Percentiles rank a stretch among this genome's conserved stretches.
Evolutionary conservation across 2,113 vertebrate species (phyloP).

Genomic region (Lepus americanus): DNA sequence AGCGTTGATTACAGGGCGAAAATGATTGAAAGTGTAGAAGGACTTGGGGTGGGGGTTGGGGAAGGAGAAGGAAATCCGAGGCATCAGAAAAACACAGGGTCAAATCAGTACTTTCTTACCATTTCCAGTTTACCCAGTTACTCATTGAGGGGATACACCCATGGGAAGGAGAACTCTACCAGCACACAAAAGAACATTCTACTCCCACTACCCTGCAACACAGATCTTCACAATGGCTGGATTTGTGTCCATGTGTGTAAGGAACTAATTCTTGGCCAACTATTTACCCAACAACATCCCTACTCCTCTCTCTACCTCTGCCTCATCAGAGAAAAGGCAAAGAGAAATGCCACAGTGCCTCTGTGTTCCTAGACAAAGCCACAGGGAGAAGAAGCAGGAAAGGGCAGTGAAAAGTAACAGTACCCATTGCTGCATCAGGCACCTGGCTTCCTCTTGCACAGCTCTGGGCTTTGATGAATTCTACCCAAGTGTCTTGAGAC

Average conservation of each 20-base stretch:
- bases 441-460: background rate
- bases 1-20: background rate
- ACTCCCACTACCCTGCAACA: background rate
- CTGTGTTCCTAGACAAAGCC: background rate
- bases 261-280: background rate
- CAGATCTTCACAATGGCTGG: background rate
- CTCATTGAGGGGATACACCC: rapidly evolving
- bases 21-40: background rate
- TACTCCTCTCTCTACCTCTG: background rate
- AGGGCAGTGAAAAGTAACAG: background rate
- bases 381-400: background rate
- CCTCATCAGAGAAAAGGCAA: background rate
- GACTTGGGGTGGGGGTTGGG: background rate
- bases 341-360: background rate
- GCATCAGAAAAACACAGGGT: background rate
- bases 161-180: background rate
- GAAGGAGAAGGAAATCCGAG: background rate
- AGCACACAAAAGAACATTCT: background rate
- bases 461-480: background rate
- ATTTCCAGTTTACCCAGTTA: background rate
- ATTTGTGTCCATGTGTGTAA: background rate
- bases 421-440: background rate
- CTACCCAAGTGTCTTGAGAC: background rate
- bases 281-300: background rate
- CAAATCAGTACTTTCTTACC: background rate